Percentiles rank a stretch among this genome's conserved stretches.
Evolutionary conservation across 1,140 invertebrate species (phyloP).

Genomic region (Neotoxoptera formosana): DNA sequence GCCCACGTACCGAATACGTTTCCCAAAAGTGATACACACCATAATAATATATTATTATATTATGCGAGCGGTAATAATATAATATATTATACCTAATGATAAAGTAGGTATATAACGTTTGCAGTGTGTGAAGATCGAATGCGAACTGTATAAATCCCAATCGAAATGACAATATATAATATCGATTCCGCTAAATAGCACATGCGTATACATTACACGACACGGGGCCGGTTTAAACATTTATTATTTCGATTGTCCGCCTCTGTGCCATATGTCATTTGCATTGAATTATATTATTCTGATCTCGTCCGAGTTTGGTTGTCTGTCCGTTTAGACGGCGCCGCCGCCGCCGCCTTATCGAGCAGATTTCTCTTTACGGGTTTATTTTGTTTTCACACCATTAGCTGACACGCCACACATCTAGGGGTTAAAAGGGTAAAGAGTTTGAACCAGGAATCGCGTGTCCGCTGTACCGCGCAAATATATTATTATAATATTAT

Average conservation of each 20-base stretch:
- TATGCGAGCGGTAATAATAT: too few species aligned
- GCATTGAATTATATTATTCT: conserved; percentile 16
- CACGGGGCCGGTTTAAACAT: neutral
- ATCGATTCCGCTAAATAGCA: neutral
- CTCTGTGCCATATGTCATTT: neutral
- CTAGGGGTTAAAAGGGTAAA: neutral
- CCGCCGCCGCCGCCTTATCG: too few species aligned
- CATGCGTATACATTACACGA: neutral
- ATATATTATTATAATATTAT: neutral
- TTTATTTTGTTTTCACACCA: conserved; percentile 1
- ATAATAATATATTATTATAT: conserved; percentile 5
- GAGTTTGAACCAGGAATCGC: neutral
- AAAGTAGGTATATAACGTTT: neutral
- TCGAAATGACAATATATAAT: conserved; percentile 8
- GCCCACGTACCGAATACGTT: neutral
- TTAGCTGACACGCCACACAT: neutral
- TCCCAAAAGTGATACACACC: neutral
- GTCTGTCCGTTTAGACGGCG: neutral
- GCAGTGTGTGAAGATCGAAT: neutral
- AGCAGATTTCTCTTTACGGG: neutral
- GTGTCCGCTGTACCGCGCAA: neutral
- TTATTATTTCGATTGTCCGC: neutral
- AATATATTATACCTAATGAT: too few species aligned
- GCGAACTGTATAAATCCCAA: neutral
- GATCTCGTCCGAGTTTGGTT: neutral